Evolutionary conservation across 1,140 invertebrate species (phyloP).

Genomic region (Brachionus koreanus): DNA sequence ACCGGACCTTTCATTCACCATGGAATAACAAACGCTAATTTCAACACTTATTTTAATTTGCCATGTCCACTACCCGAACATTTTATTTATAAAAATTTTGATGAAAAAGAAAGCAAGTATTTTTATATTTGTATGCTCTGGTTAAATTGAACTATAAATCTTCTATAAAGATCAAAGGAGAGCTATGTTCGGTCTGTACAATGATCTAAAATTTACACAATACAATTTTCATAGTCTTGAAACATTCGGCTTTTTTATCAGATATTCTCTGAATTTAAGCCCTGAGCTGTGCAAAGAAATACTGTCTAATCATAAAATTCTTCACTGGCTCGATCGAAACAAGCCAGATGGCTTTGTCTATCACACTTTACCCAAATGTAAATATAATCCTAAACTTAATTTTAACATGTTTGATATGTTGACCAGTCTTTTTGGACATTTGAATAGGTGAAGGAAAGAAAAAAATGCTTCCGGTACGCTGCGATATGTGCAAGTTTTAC

Average conservation of each 20-base stretch:
- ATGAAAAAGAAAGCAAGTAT: conserved; percentile 42
- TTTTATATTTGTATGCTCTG: background rate
- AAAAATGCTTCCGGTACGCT: background rate
- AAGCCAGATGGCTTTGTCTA: conserved; percentile 39
- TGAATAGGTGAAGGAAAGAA: background rate
- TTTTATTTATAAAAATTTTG: background rate
- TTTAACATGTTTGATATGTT: conserved; percentile 9
- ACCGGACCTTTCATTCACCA: background rate
- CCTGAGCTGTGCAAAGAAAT: conserved; percentile 16
- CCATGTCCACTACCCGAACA: background rate
- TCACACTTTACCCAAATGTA: conserved; percentile 16
- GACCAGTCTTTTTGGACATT: background rate
- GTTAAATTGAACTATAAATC: background rate
- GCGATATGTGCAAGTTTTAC: conserved; percentile 39
- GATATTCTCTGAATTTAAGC: conserved; percentile 9
- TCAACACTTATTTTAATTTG: background rate
- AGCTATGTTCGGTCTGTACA: conserved; percentile 20
- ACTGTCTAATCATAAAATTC: conserved; percentile 33
- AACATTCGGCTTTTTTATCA: conserved; percentile 38
- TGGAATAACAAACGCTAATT: background rate
- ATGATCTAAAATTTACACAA: conserved; percentile 22
- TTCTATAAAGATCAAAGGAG: conserved; percentile 12
- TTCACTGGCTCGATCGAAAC: conserved; percentile 32
- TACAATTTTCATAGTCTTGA: conserved; percentile 14
- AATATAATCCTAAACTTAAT: background rate